phyloP scores from a whole-genome alignment of 1,140 invertebrate genomes.

The Leptopilina boulardi region DNA sequence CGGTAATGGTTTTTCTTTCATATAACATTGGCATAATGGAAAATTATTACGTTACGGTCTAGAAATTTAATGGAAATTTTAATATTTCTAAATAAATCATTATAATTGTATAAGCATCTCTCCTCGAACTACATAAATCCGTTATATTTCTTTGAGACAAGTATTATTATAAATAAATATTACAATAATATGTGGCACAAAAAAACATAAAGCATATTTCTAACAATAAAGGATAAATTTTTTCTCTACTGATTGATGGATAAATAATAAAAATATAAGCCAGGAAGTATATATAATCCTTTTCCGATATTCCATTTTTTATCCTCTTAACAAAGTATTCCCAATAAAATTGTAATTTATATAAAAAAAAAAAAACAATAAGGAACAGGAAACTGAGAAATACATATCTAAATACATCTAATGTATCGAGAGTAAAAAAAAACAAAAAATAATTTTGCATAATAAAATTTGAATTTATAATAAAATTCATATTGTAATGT shows the following conservation, averaged over 20 bases:
- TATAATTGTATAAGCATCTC: not conserved
- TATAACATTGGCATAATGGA: not conserved
- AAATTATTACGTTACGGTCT: conserved; percentile 12
- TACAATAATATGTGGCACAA: not conserved
- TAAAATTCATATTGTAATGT: not conserved
- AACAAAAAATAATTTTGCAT: not conserved
- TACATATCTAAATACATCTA: not conserved
- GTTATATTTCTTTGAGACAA: not conserved
- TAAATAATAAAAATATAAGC: not conserved
- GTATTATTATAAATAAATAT: not conserved
- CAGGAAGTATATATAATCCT: not conserved
- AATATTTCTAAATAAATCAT: not conserved
- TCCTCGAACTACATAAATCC: not conserved
- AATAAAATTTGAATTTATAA: conserved; percentile 5
- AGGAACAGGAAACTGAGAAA: not conserved
- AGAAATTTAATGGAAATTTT: not conserved
- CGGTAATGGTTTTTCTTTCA: not conserved
- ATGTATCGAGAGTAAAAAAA: not conserved
- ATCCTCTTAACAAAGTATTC: not conserved
- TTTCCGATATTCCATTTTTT: not conserved
- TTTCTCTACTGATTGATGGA: not conserved
- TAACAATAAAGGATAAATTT: not conserved
- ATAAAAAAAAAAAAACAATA: not conserved
- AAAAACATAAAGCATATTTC: not conserved
- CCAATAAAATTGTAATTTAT: not conserved